A percentile compares a stretch with the other conserved stretches of the same genome.
phyloP scores from a whole-genome alignment of 2,797 vertebrate species.

The Oryzias sinensis region DNA sequence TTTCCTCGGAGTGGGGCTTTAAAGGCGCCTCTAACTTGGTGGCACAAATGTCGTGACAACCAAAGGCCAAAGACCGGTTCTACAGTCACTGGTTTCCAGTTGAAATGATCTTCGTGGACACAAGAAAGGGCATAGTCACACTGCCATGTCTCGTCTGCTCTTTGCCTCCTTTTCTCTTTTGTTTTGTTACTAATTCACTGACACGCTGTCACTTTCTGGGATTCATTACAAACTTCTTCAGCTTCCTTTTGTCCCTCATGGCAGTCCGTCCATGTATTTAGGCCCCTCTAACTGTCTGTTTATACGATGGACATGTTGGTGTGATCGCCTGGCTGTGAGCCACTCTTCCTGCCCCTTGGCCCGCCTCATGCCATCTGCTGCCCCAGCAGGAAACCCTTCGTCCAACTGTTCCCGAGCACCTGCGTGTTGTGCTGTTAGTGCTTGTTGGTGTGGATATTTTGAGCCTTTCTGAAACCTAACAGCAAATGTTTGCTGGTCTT shows the following conservation, averaged over 20 bases:
- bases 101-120: conserved; percentile 9
- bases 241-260: background rate
- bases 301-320: conserved; percentile 70
- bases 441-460: conserved; percentile 37
- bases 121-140: conserved; percentile 18
- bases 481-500: conserved; percentile 45
- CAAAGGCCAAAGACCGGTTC: conserved; percentile 26
- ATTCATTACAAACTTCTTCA: conserved; percentile 34
- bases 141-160: conserved; percentile 1
- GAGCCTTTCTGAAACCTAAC: conserved; percentile 45
- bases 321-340: conserved; percentile 61
- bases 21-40: conserved; percentile 10
- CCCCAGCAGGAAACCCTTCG: conserved; percentile 69
- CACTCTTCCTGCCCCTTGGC: conserved; percentile 70
- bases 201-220: conserved; percentile 18
- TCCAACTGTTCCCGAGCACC: conserved; percentile 47
- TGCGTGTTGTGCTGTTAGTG: conserved; percentile 30
- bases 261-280: background rate
- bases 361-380: conserved; percentile 75
- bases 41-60: conserved; percentile 24
- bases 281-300: conserved; percentile 46
- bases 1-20: no score
- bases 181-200: conserved; percentile 6
- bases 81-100: conserved; percentile 24
- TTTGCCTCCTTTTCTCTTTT: background rate